These are phyloP conservation scores for Pseudomyrmex gracilis DNA, from an alignment of 1,140 invertebrate genomes.

Conservation along the genomic window DNA sequence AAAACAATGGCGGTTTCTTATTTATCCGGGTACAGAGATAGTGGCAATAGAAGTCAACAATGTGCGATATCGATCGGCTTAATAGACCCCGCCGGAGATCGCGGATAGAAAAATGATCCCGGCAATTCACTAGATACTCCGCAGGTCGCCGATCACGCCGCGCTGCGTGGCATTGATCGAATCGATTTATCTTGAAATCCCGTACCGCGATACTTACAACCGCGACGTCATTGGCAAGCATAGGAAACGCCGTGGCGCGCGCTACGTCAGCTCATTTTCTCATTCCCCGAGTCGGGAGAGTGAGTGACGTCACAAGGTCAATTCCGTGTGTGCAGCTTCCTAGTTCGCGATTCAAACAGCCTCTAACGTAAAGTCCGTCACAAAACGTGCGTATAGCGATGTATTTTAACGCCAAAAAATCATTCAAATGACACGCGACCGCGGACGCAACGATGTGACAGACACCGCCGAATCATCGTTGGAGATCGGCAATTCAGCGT, in stretches of 20 bases:
- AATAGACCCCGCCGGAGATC: neutral
- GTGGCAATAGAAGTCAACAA: no score
- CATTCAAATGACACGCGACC: slow-evolving; percentile 11
- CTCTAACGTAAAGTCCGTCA: slow-evolving; percentile 55
- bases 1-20: no score
- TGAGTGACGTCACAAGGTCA: slow-evolving; percentile 76
- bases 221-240: slow-evolving; percentile 44
- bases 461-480: slow-evolving; percentile 22
- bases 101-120: neutral
- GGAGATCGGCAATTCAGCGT: slow-evolving; percentile 7
- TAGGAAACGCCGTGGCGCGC: slow-evolving; percentile 65
- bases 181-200: slow-evolving; percentile 43
- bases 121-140: neutral
- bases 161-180: slow-evolving; percentile 5
- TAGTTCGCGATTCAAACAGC: slow-evolving; percentile 69
- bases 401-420: slow-evolving; percentile 37
- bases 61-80: no score
- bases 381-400: neutral
- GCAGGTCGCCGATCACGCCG: neutral
- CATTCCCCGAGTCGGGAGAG: slow-evolving; percentile 58
- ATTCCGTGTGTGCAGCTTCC: slow-evolving; percentile 67
- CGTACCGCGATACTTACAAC: neutral
- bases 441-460: neutral
- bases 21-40: no score
- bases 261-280: slow-evolving; percentile 68